phyloP scores from a whole-genome alignment of 2,888 invertebrate species.

The Ennomos quercinarius region DNA sequence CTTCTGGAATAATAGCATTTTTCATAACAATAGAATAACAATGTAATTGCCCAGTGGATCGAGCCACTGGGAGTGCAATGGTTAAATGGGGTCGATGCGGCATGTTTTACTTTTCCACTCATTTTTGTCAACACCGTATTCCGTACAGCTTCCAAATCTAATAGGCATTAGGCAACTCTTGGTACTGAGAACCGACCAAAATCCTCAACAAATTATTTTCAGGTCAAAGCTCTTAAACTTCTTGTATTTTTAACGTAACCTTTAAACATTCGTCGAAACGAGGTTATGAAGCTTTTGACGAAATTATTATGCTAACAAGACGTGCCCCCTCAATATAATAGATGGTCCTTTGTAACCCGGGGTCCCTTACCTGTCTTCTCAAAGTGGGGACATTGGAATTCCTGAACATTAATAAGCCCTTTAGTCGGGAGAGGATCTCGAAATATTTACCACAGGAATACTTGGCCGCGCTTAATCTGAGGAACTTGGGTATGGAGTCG shows the following conservation, averaged over 20 bases:
- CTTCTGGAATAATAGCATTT: too few relatives aligned
- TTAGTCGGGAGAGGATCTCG: conserved; percentile 57
- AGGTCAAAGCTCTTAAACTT: conserved; percentile 11
- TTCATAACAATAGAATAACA: too few relatives aligned
- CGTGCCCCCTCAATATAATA: conserved; percentile 61
- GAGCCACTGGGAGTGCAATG: too few relatives aligned
- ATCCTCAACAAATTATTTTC: too few relatives aligned
- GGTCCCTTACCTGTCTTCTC: conserved; percentile 60
- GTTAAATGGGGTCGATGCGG: too few relatives aligned
- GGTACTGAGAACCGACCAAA: too few relatives aligned
- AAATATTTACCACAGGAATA: conserved; percentile 68
- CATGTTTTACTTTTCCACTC: too few relatives aligned
- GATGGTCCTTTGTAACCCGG: conserved; percentile 62
- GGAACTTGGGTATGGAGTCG: conserved; percentile 42
- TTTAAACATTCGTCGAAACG: conserved; percentile 37
- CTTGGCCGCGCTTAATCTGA: conserved; percentile 54
- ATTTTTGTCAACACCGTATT: too few relatives aligned
- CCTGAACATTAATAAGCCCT: conserved; percentile 72
- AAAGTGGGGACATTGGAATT: conserved; percentile 66
- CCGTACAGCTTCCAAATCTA: too few relatives aligned
- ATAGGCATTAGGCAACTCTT: too few relatives aligned
- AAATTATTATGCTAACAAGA: conserved; percentile 64
- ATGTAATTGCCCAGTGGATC: too few relatives aligned
- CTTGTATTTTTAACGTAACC: conserved; percentile 25
- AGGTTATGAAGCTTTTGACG: conserved; percentile 47